Conservation (phyloP, 2,797 vertebrate species). For the Cottoperca gobio region DNA sequence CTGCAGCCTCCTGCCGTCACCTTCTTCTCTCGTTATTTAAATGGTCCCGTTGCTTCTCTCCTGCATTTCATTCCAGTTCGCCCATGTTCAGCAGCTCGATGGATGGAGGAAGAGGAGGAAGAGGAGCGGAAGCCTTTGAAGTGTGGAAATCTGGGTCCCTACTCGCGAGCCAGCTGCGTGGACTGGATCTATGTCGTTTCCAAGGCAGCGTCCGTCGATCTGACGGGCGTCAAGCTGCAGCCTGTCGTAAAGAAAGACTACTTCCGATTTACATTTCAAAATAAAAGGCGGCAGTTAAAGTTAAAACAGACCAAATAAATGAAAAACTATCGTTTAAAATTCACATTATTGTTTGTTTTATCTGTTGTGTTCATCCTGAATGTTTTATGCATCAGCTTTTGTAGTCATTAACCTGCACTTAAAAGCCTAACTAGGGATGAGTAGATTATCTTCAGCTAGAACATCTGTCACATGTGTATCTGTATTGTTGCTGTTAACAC, state of each 20-base stretch:
- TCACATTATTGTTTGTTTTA: neutral
- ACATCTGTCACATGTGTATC: neutral
- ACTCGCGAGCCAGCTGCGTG: conserved; percentile 67
- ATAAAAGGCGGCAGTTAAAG: conserved; percentile 30
- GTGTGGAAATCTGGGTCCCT: conserved; percentile 76
- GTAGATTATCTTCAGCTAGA: neutral
- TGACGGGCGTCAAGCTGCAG: conserved; percentile 21
- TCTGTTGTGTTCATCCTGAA: neutral
- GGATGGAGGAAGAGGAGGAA: conserved; percentile 35
- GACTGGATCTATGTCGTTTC: conserved; percentile 81
- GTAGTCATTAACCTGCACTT: neutral
- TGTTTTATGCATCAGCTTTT: neutral
- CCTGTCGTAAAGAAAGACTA: rapidly evolving
- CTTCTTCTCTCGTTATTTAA: conserved; percentile 16
- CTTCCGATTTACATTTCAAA: conserved; percentile 36
- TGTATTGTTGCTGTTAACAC: neutral
- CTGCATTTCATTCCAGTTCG: conserved; percentile 59
- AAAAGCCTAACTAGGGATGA: neutral
- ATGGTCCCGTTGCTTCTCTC: conserved; percentile 5
- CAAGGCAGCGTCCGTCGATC: conserved; percentile 81
- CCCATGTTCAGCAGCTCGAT: conserved; percentile 49
- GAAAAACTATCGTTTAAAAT: neutral
- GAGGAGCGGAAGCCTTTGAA: conserved; percentile 70
- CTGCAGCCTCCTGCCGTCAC: conserved; percentile 22
- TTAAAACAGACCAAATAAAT: neutral